Percentiles rank a stretch among this genome's conserved stretches.
These are phyloP conservation scores for Mastacembelus armatus DNA, from an alignment of 2,797 vertebrate species.

Conservation along the genomic window DNA sequence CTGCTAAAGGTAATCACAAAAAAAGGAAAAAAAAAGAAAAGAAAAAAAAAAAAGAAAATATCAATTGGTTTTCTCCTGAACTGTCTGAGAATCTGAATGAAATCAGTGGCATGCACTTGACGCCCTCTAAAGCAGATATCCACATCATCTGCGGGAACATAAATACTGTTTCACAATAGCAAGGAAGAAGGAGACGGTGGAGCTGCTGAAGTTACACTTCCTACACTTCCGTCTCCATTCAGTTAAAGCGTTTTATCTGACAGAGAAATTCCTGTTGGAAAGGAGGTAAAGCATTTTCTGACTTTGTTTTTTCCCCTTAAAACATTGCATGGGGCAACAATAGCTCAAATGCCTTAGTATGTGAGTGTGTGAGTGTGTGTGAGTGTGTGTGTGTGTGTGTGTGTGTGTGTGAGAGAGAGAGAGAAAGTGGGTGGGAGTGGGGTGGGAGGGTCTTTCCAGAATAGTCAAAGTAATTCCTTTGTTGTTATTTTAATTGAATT, in stretches of 20 bases:
- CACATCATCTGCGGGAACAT: constrained; percentile 67
- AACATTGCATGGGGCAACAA: constrained; percentile 65
- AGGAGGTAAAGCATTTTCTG: constrained; percentile 56
- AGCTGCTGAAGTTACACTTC: constrained; percentile 79
- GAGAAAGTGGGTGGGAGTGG: no score
- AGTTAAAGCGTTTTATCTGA: constrained; percentile 81
- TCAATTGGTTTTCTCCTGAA: no score
- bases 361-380: constrained; percentile 2
- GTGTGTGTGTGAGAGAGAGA: constrained; percentile 20
- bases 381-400: neutral
- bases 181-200: constrained; percentile 54
- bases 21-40: no score
- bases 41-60: no score
- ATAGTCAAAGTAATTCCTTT: constrained; percentile 55
- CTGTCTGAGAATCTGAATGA: constrained; percentile 26
- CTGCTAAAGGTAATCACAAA: no score
- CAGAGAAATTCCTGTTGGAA: constrained; percentile 77
- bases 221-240: constrained; percentile 83
- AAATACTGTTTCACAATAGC: constrained; percentile 74
- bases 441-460: constrained; percentile 52
- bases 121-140: constrained; percentile 58
- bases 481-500: constrained; percentile 41
- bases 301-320: constrained; percentile 51
- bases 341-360: constrained; percentile 36
- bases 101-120: constrained; percentile 16